phyloP scores from a whole-genome alignment of 2,888 invertebrate genomes.

The Spodoptera picta region DNA sequence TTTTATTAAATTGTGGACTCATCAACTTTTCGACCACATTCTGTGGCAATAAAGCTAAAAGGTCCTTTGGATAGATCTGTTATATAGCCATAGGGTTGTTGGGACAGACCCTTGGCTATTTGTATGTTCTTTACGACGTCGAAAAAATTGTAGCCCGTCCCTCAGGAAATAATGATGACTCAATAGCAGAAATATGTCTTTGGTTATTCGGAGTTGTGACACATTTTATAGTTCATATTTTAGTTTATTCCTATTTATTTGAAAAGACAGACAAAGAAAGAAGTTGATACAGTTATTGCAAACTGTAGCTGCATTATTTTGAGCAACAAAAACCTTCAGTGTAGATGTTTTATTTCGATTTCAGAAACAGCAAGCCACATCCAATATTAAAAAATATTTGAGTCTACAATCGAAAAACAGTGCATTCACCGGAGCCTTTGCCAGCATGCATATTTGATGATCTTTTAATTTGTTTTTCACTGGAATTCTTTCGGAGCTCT shows the following conservation, averaged over 20 bases:
- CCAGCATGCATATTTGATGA: constrained; percentile 36
- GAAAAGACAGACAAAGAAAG: no score
- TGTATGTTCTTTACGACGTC: constrained; percentile 27
- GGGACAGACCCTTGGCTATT: constrained; percentile 9
- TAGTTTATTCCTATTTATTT: no score
- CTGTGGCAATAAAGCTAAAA: constrained; percentile 27
- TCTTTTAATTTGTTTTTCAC: constrained; percentile 37
- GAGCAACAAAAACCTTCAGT: no score
- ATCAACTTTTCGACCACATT: constrained; percentile 28
- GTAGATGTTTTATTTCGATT: no score
- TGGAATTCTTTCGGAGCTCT: constrained; percentile 25
- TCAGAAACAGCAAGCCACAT: no score
- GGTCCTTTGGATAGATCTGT: constrained; percentile 17
- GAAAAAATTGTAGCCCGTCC: constrained; percentile 16
- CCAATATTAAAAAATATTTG: no score
- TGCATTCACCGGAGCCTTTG: background rate
- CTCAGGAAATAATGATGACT: constrained; percentile 6
- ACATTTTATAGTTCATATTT: no score
- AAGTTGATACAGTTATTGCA: no score
- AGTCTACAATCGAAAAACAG: no score
- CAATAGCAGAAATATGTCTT: constrained; percentile 1
- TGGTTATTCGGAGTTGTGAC: constrained; percentile 4
- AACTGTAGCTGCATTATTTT: no score
- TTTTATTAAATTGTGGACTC: constrained; percentile 46
- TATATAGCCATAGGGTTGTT: constrained; percentile 21